Evolutionary conservation across 2,797 vertebrate species (phyloP).

Genomic region (Cyprinella venusta): DNA sequence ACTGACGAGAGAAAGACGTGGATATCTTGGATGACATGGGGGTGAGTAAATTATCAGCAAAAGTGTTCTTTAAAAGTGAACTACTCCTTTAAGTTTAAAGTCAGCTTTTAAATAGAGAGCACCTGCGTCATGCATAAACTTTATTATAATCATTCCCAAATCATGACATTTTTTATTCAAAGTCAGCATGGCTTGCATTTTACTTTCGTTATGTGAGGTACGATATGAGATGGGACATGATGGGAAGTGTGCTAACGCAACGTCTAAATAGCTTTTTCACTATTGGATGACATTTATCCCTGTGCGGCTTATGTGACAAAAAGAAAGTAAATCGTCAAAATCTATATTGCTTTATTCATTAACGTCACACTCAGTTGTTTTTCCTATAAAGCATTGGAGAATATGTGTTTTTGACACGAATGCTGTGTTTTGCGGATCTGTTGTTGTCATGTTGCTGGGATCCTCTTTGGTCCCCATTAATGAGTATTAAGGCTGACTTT

Average conservation of each 20-base stretch:
- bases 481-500: conserved; percentile 86
- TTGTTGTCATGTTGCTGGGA: conserved; percentile 31
- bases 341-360: neutral
- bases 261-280: neutral
- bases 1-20: too few species aligned
- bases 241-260: neutral
- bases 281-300: neutral
- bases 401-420: neutral
- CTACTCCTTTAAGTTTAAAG: neutral
- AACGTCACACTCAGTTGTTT: neutral
- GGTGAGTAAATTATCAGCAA: too few species aligned
- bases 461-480: conserved; percentile 77
- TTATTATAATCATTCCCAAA: neutral
- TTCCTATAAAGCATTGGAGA: neutral
- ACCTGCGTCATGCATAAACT: neutral
- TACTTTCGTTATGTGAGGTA: neutral
- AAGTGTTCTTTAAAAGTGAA: too few species aligned
- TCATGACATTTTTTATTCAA: neutral
- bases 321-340: neutral
- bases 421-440: conserved; percentile 22
- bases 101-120: neutral
- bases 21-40: too few species aligned
- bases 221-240: neutral
- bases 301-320: neutral
- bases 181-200: neutral